These are phyloP conservation scores for Bombus impatiens DNA, from an alignment of 1,140 invertebrate species.

Conservation along the genomic window DNA sequence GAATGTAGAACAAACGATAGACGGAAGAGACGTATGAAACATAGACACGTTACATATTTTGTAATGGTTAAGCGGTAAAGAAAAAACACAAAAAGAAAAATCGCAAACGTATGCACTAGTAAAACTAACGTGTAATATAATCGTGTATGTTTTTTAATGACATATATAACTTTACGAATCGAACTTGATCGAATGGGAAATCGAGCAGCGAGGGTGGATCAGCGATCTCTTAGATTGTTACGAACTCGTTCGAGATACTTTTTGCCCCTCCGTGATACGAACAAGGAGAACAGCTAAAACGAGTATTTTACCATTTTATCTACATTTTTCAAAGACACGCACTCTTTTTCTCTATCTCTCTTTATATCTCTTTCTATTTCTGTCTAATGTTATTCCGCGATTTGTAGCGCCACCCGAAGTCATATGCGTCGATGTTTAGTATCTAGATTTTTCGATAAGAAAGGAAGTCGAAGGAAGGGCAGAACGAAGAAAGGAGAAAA, in stretches of 20 bases:
- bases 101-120: background rate
- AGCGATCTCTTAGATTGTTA: conserved; percentile 56
- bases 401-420: conserved; percentile 29
- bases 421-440: conserved; percentile 35
- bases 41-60: background rate
- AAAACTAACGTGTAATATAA: background rate
- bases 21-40: background rate
- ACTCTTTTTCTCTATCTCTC: conserved; percentile 54
- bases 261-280: conserved; percentile 47
- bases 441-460: conserved; percentile 29
- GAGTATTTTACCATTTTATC: conserved; percentile 54
- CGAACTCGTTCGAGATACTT: conserved; percentile 43
- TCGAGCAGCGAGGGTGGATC: conserved; percentile 34
- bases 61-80: background rate
- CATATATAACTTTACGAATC: background rate
- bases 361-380: conserved; percentile 57
- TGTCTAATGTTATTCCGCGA: conserved; percentile 33
- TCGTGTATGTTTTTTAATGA: background rate
- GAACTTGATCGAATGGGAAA: conserved; percentile 24
- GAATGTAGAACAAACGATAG: background rate
- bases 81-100: background rate
- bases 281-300: conserved; percentile 15
- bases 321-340: conserved; percentile 55
- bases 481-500: background rate
- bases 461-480: background rate